Conservation (phyloP, 1,140 invertebrate genomes). For the Drosophila fuyamai region DNA sequence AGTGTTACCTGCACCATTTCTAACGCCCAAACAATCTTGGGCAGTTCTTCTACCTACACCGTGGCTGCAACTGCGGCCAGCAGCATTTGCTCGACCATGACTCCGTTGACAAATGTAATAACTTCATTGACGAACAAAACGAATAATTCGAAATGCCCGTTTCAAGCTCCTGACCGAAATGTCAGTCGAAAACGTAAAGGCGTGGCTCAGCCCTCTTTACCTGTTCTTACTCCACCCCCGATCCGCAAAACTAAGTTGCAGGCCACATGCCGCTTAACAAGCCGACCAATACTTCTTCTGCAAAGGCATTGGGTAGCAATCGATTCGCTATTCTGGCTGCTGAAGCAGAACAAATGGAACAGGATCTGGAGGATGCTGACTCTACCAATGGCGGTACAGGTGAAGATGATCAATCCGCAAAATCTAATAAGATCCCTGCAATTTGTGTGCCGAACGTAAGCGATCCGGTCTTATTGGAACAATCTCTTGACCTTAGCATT, state of each 20-base stretch:
- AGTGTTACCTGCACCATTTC: not conserved
- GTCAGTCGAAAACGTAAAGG: no score
- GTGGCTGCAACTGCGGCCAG: not conserved
- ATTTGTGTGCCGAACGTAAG: constrained; percentile 17
- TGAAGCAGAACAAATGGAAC: constrained; percentile 9
- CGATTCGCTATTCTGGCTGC: not conserved
- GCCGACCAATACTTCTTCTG: not conserved
- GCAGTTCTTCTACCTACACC: not conserved
- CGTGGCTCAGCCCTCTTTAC: no score
- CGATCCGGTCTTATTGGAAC: not conserved
- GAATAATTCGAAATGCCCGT: no score
- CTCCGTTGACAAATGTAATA: no score
- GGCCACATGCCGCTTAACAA: not conserved
- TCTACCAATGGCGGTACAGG: not conserved
- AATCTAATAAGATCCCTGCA: not conserved
- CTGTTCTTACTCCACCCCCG: no score
- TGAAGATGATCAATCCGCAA: not conserved
- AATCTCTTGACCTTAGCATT: not conserved
- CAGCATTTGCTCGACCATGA: no score
- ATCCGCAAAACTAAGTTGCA: no score
- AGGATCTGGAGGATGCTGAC: not conserved
- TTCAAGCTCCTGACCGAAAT: no score
- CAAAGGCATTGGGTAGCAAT: not conserved
- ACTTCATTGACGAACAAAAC: no score
- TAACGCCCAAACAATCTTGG: not conserved